Evolutionary conservation across 2,113 vertebrate species (phyloP), one percentile per base, ranked within the genome.

Genomic region (Nerophis lumbriciformis): DNA sequence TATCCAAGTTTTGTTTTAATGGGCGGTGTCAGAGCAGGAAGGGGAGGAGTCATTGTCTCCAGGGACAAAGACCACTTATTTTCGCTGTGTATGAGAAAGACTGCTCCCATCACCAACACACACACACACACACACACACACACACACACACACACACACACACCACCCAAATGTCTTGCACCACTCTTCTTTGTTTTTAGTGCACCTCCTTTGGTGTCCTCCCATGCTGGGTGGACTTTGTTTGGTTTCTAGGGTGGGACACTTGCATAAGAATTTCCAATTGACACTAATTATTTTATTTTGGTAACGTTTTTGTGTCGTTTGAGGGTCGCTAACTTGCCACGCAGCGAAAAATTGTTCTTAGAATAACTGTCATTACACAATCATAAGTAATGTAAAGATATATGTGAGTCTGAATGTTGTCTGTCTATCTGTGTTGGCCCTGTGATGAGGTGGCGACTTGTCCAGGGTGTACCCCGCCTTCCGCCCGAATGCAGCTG

Each of bases 1-100:
- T 42, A 8, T 42, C 39, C 8, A 42, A 42, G 10, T 56, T 56
- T 56, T 38, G n/a, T 39, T 39, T 6, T 39, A 57, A 16, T 11
- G 54, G 9, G 68, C 36, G 7, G 1, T 38, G 50, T 51, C 2
- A 48, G 21, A 55, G 19, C 13, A 9, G 9, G 59, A 11, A 54
- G 65, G 42, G 65, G 59, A 0, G 52, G 28, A 28, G 45, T 76
- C 63, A 66, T 77, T 72, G 69, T 79, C 77, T 71, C 63, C 52
- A 67, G 69, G 75, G 65, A 84, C 76, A 79, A 83, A 81, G 74
- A 77, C 21, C 63, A 66, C 55, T 76, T 75, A 54, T 75, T 65
- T 67, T 71, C 47, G 69, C 36, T 54, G 1, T 38, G 28, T 38
- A 6, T n/a, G 28, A 28, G 28, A 28, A 28, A 28, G 28, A 28